Evolutionary conservation across 23 tunicate genomes (phyloP).

Genomic region (Aplidium turbinatum): DNA sequence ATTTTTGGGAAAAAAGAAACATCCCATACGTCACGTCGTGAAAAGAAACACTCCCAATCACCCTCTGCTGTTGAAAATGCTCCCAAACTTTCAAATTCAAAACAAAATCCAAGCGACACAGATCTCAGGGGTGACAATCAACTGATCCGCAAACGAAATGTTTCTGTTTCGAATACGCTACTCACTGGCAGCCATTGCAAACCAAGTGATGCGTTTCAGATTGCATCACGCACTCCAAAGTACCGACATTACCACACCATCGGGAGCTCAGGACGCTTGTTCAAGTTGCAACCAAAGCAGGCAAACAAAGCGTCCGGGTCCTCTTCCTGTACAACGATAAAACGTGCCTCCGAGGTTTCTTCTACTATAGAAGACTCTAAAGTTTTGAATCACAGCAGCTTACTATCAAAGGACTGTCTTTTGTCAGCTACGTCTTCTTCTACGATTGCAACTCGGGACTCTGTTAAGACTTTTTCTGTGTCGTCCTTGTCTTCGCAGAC

Average conservation of each 20-base stretch:
- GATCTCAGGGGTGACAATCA: constrained; percentile 26
- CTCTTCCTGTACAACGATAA: too few species aligned
- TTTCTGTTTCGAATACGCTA: constrained; percentile 30
- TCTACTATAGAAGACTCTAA: too few species aligned
- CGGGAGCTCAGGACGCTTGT: constrained; percentile 58
- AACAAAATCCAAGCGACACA: neutral
- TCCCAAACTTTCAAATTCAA: too few species aligned
- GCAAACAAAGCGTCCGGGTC: constrained; percentile 7
- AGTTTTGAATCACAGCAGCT: too few species aligned
- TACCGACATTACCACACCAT: constrained; percentile 8
- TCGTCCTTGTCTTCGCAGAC: too few species aligned
- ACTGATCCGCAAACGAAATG: constrained; percentile 31
- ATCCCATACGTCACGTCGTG: neutral
- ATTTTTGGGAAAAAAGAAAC: constrained; percentile 29
- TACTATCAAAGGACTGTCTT: too few species aligned
- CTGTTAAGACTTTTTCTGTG: too few species aligned
- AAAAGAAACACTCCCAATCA: too few species aligned
- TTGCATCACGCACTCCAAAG: neutral
- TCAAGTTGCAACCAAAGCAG: constrained; percentile 28
- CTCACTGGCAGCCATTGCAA: neutral
- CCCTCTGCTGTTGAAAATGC: neutral
- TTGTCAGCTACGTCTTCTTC: too few species aligned
- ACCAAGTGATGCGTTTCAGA: neutral
- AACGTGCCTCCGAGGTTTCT: too few species aligned
- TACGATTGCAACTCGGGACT: too few species aligned